Conservation (phyloP, 2,113 vertebrate species). For the Aptenodytes patagonicus region DNA sequence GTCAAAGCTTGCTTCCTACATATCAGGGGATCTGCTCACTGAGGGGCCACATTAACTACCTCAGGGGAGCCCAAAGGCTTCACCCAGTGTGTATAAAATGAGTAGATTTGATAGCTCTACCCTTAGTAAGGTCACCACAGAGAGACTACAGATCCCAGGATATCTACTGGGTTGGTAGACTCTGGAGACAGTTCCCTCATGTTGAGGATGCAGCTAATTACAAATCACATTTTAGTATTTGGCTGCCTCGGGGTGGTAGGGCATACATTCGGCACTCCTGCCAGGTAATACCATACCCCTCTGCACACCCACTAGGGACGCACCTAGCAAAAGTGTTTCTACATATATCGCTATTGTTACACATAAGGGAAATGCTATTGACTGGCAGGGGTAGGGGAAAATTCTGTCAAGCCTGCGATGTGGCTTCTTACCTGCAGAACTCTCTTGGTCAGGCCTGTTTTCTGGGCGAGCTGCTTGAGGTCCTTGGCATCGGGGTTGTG, state of each 20-base stretch:
- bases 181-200: neutral
- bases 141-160: neutral
- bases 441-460: constrained; percentile 99
- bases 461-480: constrained; percentile 99
- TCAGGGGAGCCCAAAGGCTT: neutral
- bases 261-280: neutral
- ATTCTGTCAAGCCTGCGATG: neutral
- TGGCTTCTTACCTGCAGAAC: constrained; percentile 95
- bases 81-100: neutral
- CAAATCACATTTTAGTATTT: neutral
- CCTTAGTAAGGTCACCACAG: neutral
- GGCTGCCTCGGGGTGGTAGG: neutral
- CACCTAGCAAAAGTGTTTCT: neutral
- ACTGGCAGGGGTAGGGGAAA: constrained; percentile 17
- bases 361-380: constrained; percentile 36
- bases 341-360: neutral
- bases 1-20: neutral
- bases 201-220: neutral
- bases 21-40: neutral
- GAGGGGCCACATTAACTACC: neutral
- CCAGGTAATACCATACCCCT: neutral
- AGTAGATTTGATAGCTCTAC: neutral
- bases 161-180: neutral
- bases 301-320: constrained; percentile 30
- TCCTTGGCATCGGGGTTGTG: constrained; percentile 99